Base-by-base conservation (phyloP, 1,140 invertebrate species). In the Chrysopa pallens region DNA sequence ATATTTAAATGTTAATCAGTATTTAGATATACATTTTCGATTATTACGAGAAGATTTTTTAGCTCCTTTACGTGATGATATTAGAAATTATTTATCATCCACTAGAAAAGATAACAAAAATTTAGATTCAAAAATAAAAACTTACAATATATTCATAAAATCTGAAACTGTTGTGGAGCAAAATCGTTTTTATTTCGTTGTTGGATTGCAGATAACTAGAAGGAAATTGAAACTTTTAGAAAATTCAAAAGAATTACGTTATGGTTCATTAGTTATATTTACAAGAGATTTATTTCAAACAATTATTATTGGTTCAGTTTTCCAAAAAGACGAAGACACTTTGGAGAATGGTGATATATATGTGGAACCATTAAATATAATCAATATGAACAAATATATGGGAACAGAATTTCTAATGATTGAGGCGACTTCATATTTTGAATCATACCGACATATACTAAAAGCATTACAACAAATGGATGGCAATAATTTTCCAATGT, bases 1-100 rank as follows among this genome's bases (percentile, higher is more conserved):
- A 0, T 86, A 81, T 56, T 48, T 59, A 6, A 59, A 69, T 53
- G 61, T 73, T 0, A 66, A 80, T 23, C 72, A 84, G 48, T 90
- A 90, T 53, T 57, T 90, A 9, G 80, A 85, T 51, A 67, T 78
- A 0, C 84, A 89, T 49, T 84, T 82, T 52, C 60, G 79, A 8
- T 59, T 87, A 3, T 56, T 89, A 14, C 56, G 79, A 9, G 82
- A 88, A 62, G 84, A 89, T 58, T 80, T 78, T 58, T 62, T 72
- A 33, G 53, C 56, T 1, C 75, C 77, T 2, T 50, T 81, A 33
- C 50, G 73, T 7, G 62, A 64, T 38, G 72, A 69, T 39, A 63
- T 78, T 54, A 39, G 59, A 57, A 52, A 52, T 17, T 63, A 58
- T 46, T 35, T n/a, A n/a, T n/a, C n/a, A n/a, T n/a, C n/a, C n/a